These are phyloP conservation scores for Myopa testacea DNA, from an alignment of 2,888 invertebrate species.

Conservation along the genomic window DNA sequence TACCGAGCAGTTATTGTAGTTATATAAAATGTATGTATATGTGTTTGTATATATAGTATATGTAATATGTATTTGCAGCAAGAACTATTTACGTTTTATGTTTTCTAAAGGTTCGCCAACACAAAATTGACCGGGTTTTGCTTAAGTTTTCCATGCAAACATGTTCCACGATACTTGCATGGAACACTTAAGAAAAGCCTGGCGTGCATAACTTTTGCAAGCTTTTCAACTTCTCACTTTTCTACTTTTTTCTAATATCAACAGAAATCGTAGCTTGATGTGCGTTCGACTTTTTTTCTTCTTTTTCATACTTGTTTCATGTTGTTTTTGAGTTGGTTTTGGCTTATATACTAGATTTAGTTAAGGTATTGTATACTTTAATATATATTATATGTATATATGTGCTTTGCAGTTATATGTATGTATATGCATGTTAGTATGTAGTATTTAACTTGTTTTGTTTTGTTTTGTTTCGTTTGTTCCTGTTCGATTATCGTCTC, in stretches of 20 bases:
- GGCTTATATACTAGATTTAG: slow-evolving; percentile 42
- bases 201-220: slow-evolving; percentile 14
- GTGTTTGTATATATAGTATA: background rate
- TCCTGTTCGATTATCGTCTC: slow-evolving; percentile 42
- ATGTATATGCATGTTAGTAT: background rate
- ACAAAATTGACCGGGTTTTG: slow-evolving; percentile 1
- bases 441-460: slow-evolving; percentile 24
- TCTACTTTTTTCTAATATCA: background rate
- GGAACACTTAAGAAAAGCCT: slow-evolving; percentile 22
- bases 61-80: background rate
- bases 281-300: slow-evolving; percentile 21
- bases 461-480: slow-evolving; percentile 42
- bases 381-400: slow-evolving; percentile 32
- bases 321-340: slow-evolving; percentile 51
- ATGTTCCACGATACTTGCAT: slow-evolving; percentile 62
- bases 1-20: background rate
- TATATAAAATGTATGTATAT: slow-evolving; percentile 9
- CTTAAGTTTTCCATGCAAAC: slow-evolving; percentile 48
- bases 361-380: slow-evolving; percentile 1
- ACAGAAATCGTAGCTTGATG: slow-evolving; percentile 16
- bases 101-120: background rate
- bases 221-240: slow-evolving; percentile 20
- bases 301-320: slow-evolving; percentile 45
- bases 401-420: slow-evolving; percentile 24
- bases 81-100: background rate